phyloP scores from a whole-genome alignment of 2,797 vertebrate species.

The Oryzias sinensis region DNA sequence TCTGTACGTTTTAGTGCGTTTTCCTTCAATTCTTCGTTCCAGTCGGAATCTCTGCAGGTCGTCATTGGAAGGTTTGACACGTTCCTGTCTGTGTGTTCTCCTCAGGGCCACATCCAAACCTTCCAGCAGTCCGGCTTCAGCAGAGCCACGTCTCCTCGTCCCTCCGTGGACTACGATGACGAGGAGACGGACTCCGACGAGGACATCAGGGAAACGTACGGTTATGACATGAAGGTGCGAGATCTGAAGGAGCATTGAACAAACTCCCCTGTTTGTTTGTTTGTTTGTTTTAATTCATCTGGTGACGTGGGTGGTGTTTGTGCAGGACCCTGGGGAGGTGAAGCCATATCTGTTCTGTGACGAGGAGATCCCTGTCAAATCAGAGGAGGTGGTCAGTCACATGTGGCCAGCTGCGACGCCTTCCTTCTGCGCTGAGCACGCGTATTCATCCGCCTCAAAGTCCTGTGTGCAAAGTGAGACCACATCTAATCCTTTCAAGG shows the following conservation, averaged over 20 bases:
- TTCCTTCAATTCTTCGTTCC: no score
- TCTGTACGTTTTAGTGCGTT: no score
- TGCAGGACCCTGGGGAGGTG: constrained; percentile 90
- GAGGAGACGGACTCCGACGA: constrained; percentile 98
- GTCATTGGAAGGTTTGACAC: background rate
- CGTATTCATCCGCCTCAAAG: constrained; percentile 97
- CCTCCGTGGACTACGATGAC: constrained; percentile 92
- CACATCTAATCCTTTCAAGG: background rate
- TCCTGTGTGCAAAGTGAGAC: constrained; percentile 91
- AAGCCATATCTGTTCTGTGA: constrained; percentile 98
- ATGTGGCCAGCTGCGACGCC: constrained; percentile 92
- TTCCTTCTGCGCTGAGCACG: constrained; percentile 95
- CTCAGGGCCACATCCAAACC: constrained; percentile 93
- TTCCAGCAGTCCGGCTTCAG: constrained; percentile 98
- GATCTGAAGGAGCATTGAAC: no score
- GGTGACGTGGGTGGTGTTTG: background rate
- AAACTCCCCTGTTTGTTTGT: no score
- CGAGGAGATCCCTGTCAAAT: constrained; percentile 98
- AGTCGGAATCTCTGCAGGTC: background rate
- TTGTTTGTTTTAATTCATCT: background rate
- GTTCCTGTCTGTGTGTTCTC: background rate
- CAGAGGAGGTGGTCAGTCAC: constrained; percentile 97
- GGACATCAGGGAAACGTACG: constrained; percentile 94
- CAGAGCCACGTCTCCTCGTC: constrained; percentile 89
- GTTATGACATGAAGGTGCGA: constrained; percentile 91